A percentile compares a stretch with the other conserved stretches of the same genome.
These are phyloP conservation scores for Noctua janthina DNA, from an alignment of 2,888 invertebrate genomes.

Conservation along the genomic window DNA sequence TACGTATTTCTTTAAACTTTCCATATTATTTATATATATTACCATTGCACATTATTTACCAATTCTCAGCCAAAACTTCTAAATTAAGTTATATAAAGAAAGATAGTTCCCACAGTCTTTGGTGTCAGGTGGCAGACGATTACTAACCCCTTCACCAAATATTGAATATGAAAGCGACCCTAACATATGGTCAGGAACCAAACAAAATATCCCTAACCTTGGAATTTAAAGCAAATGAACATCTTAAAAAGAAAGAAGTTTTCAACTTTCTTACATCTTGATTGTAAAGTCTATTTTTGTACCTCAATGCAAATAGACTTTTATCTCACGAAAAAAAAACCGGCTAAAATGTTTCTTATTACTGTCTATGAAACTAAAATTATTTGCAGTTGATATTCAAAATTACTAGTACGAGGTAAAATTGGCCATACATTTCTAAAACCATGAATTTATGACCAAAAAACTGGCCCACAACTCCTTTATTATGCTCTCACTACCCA, in stretches of 20 bases:
- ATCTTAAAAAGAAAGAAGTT: not conserved
- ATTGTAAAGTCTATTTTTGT: not conserved
- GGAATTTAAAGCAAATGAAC: not conserved
- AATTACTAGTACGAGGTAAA: not conserved
- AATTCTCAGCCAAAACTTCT: not conserved
- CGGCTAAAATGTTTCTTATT: not conserved
- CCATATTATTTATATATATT: no score
- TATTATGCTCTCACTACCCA: slow-evolving; percentile 1
- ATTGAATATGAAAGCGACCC: slow-evolving; percentile 30
- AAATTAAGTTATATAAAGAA: not conserved
- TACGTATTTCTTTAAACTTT: no score
- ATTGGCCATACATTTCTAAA: not conserved
- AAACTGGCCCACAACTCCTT: not conserved
- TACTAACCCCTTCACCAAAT: slow-evolving; percentile 50
- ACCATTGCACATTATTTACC: not conserved
- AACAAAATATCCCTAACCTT: slow-evolving; percentile 12
- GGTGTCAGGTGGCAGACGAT: slow-evolving; percentile 58
- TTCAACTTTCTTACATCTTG: not conserved
- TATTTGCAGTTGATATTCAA: not conserved
- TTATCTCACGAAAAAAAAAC: not conserved
- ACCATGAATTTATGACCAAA: not conserved
- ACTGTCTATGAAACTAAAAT: not conserved
- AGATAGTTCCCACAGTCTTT: slow-evolving; percentile 50
- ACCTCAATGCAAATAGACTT: not conserved
- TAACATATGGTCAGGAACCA: slow-evolving; percentile 49